Evolutionary conservation across 2,113 vertebrate species (phyloP).

Genomic region (Agelaius tricolor): DNA sequence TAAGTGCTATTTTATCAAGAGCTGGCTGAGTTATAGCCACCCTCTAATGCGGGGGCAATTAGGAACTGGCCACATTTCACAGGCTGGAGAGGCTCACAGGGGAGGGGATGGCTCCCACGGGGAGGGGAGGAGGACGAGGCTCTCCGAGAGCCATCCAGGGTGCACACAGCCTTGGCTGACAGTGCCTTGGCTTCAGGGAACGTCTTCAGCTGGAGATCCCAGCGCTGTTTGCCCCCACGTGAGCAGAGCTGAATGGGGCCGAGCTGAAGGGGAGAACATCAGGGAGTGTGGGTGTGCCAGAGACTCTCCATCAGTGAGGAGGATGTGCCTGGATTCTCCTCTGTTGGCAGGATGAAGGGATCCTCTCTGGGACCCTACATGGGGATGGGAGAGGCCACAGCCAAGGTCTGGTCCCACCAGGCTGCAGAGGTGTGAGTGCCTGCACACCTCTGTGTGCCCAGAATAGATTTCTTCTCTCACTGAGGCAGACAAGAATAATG

Average conservation of each 20-base stretch:
- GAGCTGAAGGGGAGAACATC: not conserved
- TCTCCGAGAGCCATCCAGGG: constrained; percentile 9
- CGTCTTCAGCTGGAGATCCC: not conserved
- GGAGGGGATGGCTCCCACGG: not conserved
- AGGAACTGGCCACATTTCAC: constrained; percentile 47
- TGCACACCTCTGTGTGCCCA: not conserved
- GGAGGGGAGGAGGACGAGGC: not conserved
- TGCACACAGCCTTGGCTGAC: not conserved
- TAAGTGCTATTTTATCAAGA: constrained; percentile 70
- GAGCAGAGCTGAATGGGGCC: not conserved
- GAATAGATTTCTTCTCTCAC: constrained; percentile 32
- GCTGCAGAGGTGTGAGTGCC: not conserved
- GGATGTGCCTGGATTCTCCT: not conserved
- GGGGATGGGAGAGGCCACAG: not conserved
- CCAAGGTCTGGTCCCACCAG: not conserved
- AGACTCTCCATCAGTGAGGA: not conserved
- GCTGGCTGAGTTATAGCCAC: constrained; percentile 58
- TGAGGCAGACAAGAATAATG: constrained; percentile 31
- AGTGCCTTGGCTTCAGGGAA: not conserved
- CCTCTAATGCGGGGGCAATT: constrained; percentile 55
- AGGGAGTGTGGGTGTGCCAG: not conserved
- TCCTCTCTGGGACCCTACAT: not conserved
- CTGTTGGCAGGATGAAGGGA: not conserved
- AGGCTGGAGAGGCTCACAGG: not conserved
- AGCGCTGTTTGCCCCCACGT: fast-evolving